These are phyloP conservation scores for Lysiphlebus fabarum DNA, from an alignment of 1,140 invertebrate genomes.

Conservation along the genomic window DNA sequence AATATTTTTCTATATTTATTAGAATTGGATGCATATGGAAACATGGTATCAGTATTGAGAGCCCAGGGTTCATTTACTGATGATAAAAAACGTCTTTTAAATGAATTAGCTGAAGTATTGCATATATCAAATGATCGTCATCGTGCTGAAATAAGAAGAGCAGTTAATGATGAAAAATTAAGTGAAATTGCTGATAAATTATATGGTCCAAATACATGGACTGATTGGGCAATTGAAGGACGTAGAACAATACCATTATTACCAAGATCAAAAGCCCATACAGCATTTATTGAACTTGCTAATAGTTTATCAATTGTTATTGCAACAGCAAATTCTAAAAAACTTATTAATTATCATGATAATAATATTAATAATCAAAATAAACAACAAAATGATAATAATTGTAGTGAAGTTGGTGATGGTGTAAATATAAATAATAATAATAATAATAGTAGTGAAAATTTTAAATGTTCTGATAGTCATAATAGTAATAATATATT, in stretches of 20 bases:
- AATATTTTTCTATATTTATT: constrained; percentile 24
- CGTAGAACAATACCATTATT: constrained; percentile 76
- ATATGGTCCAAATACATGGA: constrained; percentile 73
- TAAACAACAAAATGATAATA: too few species aligned
- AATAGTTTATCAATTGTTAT: constrained; percentile 63
- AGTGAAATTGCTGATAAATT: constrained; percentile 84
- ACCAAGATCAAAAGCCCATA: constrained; percentile 76
- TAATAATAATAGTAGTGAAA: too few species aligned
- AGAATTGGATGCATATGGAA: constrained; percentile 90
- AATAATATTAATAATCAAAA: too few species aligned
- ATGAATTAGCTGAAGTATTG: constrained; percentile 75
- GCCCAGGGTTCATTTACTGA: constrained; percentile 84
- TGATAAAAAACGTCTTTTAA: constrained; percentile 79
- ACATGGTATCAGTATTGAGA: constrained; percentile 82
- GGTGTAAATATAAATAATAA: too few species aligned
- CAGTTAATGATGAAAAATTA: constrained; percentile 86
- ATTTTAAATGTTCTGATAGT: constrained; percentile 14
- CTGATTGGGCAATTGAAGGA: constrained; percentile 85
- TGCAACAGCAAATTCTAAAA: constrained; percentile 53
- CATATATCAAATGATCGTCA: constrained; percentile 87
- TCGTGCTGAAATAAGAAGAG: constrained; percentile 83
- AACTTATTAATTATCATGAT: background rate
- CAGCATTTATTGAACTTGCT: constrained; percentile 80
- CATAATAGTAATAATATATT: too few species aligned
- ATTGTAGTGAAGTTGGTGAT: too few species aligned